Conservation (phyloP, 1,140 invertebrate genomes). For the Drosophila lacertosa region DNA sequence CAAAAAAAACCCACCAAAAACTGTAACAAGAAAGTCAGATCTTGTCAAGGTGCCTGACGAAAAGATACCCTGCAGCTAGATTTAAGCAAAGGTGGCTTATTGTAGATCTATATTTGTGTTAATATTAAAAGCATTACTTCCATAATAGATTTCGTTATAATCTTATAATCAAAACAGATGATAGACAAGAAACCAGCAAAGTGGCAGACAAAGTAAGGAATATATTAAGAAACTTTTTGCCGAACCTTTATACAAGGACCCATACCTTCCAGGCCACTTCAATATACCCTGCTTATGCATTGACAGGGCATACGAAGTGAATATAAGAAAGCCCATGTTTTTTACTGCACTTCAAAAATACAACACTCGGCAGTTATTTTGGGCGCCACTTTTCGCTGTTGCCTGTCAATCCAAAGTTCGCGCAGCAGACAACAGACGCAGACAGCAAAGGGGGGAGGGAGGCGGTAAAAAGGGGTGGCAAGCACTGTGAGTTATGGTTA, state of each 20-base stretch:
- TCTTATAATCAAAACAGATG: too few relatives aligned
- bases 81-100: too few relatives aligned
- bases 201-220: too few relatives aligned
- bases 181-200: too few relatives aligned
- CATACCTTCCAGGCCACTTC: too few relatives aligned
- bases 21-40: not conserved
- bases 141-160: too few relatives aligned
- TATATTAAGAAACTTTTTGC: too few relatives aligned
- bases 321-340: constrained; percentile 22
- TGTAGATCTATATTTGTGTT: too few relatives aligned
- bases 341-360: constrained; percentile 54
- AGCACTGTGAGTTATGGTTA: constrained; percentile 48
- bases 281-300: too few relatives aligned
- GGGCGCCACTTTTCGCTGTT: constrained; percentile 58
- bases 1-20: constrained; percentile 5
- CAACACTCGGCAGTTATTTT: constrained; percentile 68
- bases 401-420: constrained; percentile 73
- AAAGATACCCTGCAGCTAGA: not conserved
- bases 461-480: constrained; percentile 1
- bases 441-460: constrained; percentile 2
- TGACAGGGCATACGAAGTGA: not conserved
- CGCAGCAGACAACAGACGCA: constrained; percentile 48
- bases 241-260: too few relatives aligned
- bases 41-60: not conserved
- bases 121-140: too few relatives aligned